phyloP scores from a whole-genome alignment of 2,113 vertebrate genomes.

The Crotalus viridis region DNA sequence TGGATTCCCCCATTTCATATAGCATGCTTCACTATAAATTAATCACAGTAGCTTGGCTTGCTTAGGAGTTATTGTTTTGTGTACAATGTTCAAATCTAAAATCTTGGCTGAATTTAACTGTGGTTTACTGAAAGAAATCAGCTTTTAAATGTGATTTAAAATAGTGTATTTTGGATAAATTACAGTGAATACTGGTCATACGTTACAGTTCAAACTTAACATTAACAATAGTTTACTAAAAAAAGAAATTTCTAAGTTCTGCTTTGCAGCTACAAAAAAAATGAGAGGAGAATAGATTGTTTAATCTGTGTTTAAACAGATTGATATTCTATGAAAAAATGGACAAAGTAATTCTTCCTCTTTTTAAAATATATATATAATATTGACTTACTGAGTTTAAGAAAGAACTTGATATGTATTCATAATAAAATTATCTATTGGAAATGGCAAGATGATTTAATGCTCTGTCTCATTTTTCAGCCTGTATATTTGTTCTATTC shows the following conservation, averaged over 20 bases:
- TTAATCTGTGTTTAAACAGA: background rate
- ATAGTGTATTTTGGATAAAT: no score
- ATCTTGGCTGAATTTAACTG: background rate
- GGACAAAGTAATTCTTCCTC: background rate
- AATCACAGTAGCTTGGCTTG: no score
- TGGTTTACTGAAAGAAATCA: background rate
- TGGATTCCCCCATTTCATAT: no score
- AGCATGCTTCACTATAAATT: no score
- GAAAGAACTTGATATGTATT: conserved; percentile 44
- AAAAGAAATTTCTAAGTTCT: no score
- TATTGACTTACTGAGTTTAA: conserved; percentile 16
- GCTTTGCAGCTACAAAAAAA: no score
- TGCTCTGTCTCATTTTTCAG: background rate
- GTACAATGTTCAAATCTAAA: background rate
- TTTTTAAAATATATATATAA: background rate
- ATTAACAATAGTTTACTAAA: no score
- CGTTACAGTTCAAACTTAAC: no score
- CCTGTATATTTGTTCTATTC: background rate
- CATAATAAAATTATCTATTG: background rate
- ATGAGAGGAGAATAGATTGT: background rate
- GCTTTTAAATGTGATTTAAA: background rate
- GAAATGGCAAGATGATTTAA: background rate
- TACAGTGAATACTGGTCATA: no score
- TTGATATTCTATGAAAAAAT: background rate
- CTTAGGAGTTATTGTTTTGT: no score